Evolutionary conservation across 2,888 invertebrate species (phyloP), one percentile per base, ranked within the genome.

Genomic region (Sipha maydis): DNA sequence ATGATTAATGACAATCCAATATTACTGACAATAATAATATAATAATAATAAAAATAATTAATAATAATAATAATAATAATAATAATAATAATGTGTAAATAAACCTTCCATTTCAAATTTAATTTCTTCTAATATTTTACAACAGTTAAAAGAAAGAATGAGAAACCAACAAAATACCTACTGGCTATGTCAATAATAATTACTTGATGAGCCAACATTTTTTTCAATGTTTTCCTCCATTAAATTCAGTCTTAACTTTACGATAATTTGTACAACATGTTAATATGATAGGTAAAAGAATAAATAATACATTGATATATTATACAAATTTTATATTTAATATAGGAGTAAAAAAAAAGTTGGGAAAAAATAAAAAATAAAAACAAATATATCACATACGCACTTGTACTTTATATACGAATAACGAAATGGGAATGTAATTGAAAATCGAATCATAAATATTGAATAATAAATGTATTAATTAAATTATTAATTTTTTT

Each of bases 181-280:
- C 11, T 69, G 41, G 67, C 67, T 28, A 85, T 48, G 41, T 79
- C 34, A 31, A 78, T 85, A 61, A 76, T 84, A 56, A 61, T 61
- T 85, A 69, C 69, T 56, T 79, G 80, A 88, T 82, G 80, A 80
- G 80, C 80, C 73, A 61, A 82, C 75, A 76, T 67, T 48, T 41
- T 77, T 69, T 69, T n/a, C 28, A 77, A 76, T 75, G 76, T 56
- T 80, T 11, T 80, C 38, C 56, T 73, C 73, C 86, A 28, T 54
- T 38, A 86, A 80, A 79, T 79, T 88, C 88, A 88, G 88, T 88
- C 88, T 88, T 88, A 80, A 76, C 75, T 88, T 88, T 88, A 88
- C 88, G 82, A 88, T 73, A 88, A 80, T 88, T 88, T 88, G 88
- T 88, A 88, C 88, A 82, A 80, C 80, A 80, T 28, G 61, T 82